These are phyloP conservation scores for Tympanuchus pallidicinctus DNA, from an alignment of 2,113 vertebrate genomes.

Conservation along the genomic window DNA sequence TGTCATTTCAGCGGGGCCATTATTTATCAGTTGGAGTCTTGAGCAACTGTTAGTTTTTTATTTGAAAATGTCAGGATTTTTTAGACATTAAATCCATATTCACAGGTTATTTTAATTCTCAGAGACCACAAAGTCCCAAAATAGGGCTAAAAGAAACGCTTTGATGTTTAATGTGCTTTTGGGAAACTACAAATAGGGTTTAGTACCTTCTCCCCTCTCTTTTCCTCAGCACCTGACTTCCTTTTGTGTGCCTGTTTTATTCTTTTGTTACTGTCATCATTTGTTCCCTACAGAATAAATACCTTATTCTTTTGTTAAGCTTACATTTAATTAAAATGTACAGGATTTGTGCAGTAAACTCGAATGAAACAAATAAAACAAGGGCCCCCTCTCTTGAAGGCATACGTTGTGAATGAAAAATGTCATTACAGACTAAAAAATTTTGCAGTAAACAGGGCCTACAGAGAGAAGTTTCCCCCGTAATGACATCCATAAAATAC, in stretches of 20 bases:
- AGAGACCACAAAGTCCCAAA: constrained; percentile 61
- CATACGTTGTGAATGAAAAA: constrained; percentile 91
- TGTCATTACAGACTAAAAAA: constrained; percentile 89
- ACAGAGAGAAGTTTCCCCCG: constrained; percentile 88
- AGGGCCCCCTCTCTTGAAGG: constrained; percentile 87
- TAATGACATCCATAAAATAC: constrained; percentile 91
- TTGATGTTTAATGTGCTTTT: constrained; percentile 62
- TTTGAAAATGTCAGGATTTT: constrained; percentile 71
- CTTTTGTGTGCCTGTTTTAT: constrained; percentile 56
- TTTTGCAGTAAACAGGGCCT: constrained; percentile 88
- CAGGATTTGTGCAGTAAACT: constrained; percentile 86
- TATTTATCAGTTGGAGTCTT: constrained; percentile 75
- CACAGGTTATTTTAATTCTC: constrained; percentile 67
- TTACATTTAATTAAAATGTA: constrained; percentile 91
- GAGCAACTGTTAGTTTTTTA: constrained; percentile 60
- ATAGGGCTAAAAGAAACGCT: constrained; percentile 63
- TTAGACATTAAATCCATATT: constrained; percentile 72
- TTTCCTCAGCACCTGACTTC: constrained; percentile 64
- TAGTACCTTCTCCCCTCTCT: constrained; percentile 41
- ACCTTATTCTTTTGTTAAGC: constrained; percentile 87
- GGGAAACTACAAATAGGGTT: constrained; percentile 36
- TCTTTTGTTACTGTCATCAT: constrained; percentile 73
- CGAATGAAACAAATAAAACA: constrained; percentile 89
- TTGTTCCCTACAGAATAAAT: constrained; percentile 79
- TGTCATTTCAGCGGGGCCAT: constrained; percentile 72